These are phyloP conservation scores for Sphyrna mokarran DNA, from an alignment of 2,113 vertebrate genomes.

Conservation along the genomic window DNA sequence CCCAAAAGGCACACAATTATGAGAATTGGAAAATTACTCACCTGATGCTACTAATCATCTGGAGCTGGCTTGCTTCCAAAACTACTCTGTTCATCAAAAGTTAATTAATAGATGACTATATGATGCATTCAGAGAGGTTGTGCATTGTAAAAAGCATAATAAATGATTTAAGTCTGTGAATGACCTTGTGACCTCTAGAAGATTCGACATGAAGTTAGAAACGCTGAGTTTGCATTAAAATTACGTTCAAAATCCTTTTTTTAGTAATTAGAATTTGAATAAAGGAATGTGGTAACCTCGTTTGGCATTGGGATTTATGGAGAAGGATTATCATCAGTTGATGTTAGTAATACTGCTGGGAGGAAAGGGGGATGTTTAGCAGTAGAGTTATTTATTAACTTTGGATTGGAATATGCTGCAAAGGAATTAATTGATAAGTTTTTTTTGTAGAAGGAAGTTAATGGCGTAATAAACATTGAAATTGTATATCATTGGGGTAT, in stretches of 20 bases:
- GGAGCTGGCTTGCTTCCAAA: neutral
- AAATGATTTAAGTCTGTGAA: neutral
- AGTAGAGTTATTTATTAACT: neutral
- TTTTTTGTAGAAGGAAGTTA: neutral
- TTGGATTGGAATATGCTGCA: neutral
- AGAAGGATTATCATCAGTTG: neutral
- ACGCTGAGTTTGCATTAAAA: neutral
- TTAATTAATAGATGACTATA: neutral
- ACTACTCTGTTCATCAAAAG: neutral
- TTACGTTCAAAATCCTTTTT: neutral
- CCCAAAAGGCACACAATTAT: neutral
- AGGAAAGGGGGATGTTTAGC: too few relatives aligned
- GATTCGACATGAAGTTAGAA: neutral
- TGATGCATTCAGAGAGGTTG: too few relatives aligned
- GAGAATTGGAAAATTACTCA: neutral
- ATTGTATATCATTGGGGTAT: slow-evolving; percentile 19
- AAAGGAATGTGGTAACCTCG: neutral
- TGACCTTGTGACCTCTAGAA: neutral
- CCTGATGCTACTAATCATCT: neutral
- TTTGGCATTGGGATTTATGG: neutral
- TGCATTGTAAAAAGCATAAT: neutral
- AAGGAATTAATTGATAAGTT: neutral
- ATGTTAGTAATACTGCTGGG: neutral
- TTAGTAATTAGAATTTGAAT: neutral
- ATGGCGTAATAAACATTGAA: slow-evolving; percentile 5